phyloP scores from a whole-genome alignment of 1,140 invertebrate genomes.

The Drosophila nigrodunni region DNA sequence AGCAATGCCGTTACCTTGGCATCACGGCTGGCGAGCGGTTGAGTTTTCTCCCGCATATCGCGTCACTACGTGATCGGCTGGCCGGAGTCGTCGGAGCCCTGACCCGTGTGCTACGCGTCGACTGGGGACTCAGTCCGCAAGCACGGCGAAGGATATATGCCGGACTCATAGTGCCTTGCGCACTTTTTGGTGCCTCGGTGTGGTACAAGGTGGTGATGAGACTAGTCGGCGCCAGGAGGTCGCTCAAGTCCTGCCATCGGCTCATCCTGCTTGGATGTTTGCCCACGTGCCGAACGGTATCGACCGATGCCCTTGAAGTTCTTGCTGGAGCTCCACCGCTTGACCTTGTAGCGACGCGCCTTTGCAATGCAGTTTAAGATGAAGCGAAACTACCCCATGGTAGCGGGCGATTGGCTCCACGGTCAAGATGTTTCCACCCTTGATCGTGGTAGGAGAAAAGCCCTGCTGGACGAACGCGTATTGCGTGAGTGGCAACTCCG shows the following conservation, averaged over 20 bases:
- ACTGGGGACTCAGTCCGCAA: conserved; percentile 28
- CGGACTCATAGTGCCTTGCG: conserved; percentile 33
- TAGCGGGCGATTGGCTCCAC: conserved; percentile 42
- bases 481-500: too few relatives aligned
- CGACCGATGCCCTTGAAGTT: conserved; percentile 47
- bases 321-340: too few relatives aligned
- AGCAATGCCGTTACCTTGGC: too few relatives aligned
- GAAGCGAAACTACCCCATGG: conserved; percentile 20
- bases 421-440: too few relatives aligned
- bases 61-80: too few relatives aligned
- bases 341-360: not conserved
- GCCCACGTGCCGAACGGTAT: conserved; percentile 54
- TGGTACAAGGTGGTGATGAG: conserved; percentile 3
- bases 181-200: conserved; percentile 7
- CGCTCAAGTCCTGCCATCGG: too few relatives aligned
- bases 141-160: conserved; percentile 19
- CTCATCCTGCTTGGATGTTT: conserved; percentile 48
- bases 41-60: conserved; percentile 15
- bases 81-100: conserved; percentile 25
- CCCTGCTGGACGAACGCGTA: too few relatives aligned
- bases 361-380: not conserved
- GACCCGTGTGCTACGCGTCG: conserved; percentile 18
- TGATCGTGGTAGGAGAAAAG: too few relatives aligned
- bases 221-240: conserved; percentile 45
- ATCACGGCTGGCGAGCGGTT: too few relatives aligned